Evolutionary conservation across 2,888 invertebrate genomes (phyloP).

Genomic region (Dryomyza anilis): DNA sequence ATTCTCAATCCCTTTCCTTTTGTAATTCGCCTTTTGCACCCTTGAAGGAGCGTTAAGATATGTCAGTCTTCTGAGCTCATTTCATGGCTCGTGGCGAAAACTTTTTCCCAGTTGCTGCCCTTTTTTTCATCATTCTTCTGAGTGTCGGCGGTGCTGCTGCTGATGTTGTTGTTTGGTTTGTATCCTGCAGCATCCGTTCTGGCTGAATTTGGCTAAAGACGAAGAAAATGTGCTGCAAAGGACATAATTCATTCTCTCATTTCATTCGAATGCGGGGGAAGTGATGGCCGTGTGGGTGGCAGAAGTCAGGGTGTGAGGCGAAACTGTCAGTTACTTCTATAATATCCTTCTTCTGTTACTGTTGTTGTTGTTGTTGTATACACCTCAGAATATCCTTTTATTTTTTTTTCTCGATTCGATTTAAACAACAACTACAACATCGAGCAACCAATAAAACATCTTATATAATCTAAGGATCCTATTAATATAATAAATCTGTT

Average conservation of each 20-base stretch:
- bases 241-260: slow-evolving; percentile 50
- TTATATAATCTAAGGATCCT: slow-evolving; percentile 61
- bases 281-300: background rate
- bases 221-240: slow-evolving; percentile 37
- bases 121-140: too few relatives aligned
- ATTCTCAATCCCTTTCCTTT: slow-evolving; percentile 47
- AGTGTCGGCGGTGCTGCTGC: too few relatives aligned
- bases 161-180: background rate
- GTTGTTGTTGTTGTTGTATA: slow-evolving; percentile 19
- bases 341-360: background rate
- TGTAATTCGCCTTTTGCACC: slow-evolving; percentile 48
- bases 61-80: slow-evolving; percentile 13
- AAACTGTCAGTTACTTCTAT: background rate
- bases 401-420: slow-evolving; percentile 45
- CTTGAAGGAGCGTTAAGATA: slow-evolving; percentile 39
- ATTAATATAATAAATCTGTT: too few relatives aligned
- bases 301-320: background rate
- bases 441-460: slow-evolving; percentile 55
- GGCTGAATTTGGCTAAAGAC: slow-evolving; percentile 49
- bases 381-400: slow-evolving; percentile 34
- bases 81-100: slow-evolving; percentile 4
- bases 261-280: slow-evolving; percentile 30
- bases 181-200: slow-evolving; percentile 47
- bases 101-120: background rate
- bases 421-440: slow-evolving; percentile 38